Evolutionary conservation across 2,888 invertebrate species (phyloP).

Genomic region (Ernsta delagoae): DNA sequence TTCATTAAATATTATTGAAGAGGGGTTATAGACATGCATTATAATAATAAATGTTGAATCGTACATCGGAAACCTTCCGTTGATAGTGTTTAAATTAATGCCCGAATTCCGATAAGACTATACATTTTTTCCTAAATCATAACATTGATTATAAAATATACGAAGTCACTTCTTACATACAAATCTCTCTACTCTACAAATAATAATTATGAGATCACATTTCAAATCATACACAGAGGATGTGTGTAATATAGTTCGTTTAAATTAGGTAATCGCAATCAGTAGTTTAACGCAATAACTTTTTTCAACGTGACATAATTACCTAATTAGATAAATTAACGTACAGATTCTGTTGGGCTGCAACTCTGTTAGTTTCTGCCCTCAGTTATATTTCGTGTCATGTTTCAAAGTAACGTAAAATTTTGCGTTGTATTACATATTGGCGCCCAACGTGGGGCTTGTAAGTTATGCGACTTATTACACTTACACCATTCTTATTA

Average conservation of each 20-base stretch:
- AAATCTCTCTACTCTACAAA: no score
- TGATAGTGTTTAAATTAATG: no score
- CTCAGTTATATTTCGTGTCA: no score
- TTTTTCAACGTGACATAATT: background rate
- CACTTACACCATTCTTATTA: background rate
- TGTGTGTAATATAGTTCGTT: background rate
- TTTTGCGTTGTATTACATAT: background rate
- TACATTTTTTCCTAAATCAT: no score
- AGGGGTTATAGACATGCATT: no score
- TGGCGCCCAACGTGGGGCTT: slow-evolving; percentile 1
- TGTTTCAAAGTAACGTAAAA: no score
- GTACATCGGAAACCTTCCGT: no score
- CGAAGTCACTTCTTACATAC: no score
- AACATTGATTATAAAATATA: background rate
- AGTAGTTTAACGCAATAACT: slow-evolving; percentile 1
- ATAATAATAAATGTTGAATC: no score
- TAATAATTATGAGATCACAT: background rate
- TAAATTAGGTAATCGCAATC: background rate
- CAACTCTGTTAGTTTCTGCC: background rate
- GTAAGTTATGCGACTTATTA: background rate
- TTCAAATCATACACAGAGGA: background rate
- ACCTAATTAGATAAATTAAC: slow-evolving; percentile 7
- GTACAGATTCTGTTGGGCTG: background rate
- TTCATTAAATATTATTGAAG: no score
- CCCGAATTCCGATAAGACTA: no score